Evolutionary conservation across 1,140 invertebrate genomes (phyloP), one percentile per base, ranked within the genome.

Genomic region (Nixonia krombeini): DNA sequence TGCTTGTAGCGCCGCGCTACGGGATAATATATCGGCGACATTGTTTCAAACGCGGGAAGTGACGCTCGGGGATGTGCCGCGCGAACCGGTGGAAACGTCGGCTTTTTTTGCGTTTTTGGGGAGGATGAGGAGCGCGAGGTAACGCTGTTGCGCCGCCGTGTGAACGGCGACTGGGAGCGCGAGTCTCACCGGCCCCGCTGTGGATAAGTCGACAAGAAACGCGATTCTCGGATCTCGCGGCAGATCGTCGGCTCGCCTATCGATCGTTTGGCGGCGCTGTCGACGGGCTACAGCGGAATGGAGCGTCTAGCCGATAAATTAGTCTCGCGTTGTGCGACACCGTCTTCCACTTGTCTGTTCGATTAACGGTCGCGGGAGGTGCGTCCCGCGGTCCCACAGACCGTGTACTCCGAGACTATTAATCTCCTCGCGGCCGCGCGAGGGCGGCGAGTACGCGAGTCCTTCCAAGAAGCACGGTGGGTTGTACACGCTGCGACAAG

Each of bases 341-440:
- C 46, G 46, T 50, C 31, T 37, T 50, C 46, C 46, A 52, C 49
- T 52, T 41, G 49, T 52, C 26, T 52, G 37, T 52, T 42, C 26
- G 49, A 42, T 52, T 52, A 52, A 42, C 49, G 26, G 26, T 52
- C 23, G 25, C n/a, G 38, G 9, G 16, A 17, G 12, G 28, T 15
- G 37, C 8, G n/a, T 13, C 26, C 23, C 12, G 49, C 49, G 21
- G 25, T 42, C 21, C 17, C 12, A n/a, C 17, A 12, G 17, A 9
- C 17, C 25, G 25, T 23, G 25, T 26, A 12, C 9, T 9, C 15
- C 16, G 7, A 21, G 26, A 52, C 38, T 44, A 53, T 53, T 44
- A 37, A 53, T 53, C 40, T 53, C 26, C 31, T 44, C 35, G n/a
- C 8, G 33, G 10, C 29, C 12, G 12, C 12, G 2, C 10, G 25